Base-by-base conservation (phyloP, 1,140 invertebrate genomes). In the Proctacanthus coquilletti region DNA sequence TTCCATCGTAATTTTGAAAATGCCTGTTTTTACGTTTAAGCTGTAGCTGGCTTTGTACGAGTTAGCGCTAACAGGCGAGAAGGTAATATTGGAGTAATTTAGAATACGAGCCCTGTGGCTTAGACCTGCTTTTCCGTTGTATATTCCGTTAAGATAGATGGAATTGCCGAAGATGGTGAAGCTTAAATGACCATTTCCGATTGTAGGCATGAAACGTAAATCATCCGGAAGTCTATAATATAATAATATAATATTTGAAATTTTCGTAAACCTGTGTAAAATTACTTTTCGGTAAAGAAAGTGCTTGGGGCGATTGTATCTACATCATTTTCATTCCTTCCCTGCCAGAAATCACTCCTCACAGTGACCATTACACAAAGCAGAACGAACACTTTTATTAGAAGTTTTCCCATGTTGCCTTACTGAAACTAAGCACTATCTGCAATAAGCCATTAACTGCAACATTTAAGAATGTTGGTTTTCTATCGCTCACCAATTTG, bases 81-180 rank as follows among this genome's bases (percentile, higher is more conserved):
- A 18, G 13, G 14, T 45, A n/a, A 71, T 56, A 35, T 72, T 71
- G 13, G 62, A 56, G 64, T 65, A 71, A 20, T 63, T 62, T 10
- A 69, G 70, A 19, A 72, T 68, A 9, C 69, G 59, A 2, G 68
- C 70, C 18, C 70, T 52, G 21, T 61, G 64, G 42, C 69, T 71
- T 35, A 63, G 53, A 0, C 70, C 69, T 11, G 49, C 58, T 1
- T 48, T 45, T 2, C 69, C 70, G 46, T 70, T 71, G 43, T 71
- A 72, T 0, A 71, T 44, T 0, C 69, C 69, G 37, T 71, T 71
- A 57, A 71, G 66, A 32, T 67, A 70, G 1, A 72, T 63, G 3
- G 68, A 61, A 42, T 70, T 61, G 14, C 69, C 68, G 45, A 68
- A 70, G n/a, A 71, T 47, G 15, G 69, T 68, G 9, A 68, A 68